These are phyloP conservation scores for Pandemis heparana DNA, from an alignment of 2,888 invertebrate genomes.

Conservation along the genomic window DNA sequence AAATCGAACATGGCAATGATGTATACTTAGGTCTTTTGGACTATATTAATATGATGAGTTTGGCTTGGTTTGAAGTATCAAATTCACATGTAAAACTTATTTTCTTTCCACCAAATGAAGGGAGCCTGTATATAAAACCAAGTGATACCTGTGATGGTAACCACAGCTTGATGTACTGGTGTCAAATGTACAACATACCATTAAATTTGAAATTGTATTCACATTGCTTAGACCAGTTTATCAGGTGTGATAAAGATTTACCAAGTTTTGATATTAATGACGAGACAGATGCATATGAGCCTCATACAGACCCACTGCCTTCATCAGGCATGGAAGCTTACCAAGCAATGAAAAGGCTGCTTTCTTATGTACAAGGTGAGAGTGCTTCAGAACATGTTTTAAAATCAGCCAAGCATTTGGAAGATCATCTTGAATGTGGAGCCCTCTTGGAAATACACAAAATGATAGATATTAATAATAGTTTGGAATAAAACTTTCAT, in stretches of 20 bases:
- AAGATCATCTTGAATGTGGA: constrained; percentile 58
- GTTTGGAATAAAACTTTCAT: constrained; percentile 3
- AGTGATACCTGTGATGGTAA: constrained; percentile 51
- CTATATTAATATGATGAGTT: constrained; percentile 55
- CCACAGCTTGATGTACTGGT: constrained; percentile 57
- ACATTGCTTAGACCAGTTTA: constrained; percentile 53
- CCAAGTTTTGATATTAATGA: constrained; percentile 48
- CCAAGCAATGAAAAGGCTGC: constrained; percentile 60
- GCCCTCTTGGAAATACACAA: constrained; percentile 56
- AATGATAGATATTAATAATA: constrained; percentile 22
- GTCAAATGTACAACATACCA: constrained; percentile 51
- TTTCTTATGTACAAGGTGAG: constrained; percentile 57
- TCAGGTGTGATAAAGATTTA: constrained; percentile 54
- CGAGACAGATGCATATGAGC: constrained; percentile 30
- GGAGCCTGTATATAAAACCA: constrained; percentile 46
- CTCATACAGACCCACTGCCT: constrained; percentile 39
- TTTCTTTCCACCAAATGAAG: constrained; percentile 51
- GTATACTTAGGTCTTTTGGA: constrained; percentile 47
- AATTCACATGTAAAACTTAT: constrained; percentile 51
- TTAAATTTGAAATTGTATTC: constrained; percentile 48
- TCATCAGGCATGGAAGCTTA: constrained; percentile 56
- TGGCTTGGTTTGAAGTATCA: constrained; percentile 58
- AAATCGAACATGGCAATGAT: constrained; percentile 50
- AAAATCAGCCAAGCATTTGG: constrained; percentile 55
- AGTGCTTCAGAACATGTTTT: constrained; percentile 50